phyloP scores from a whole-genome alignment of 2,113 vertebrate species.

The Malaclemys terrapin region DNA sequence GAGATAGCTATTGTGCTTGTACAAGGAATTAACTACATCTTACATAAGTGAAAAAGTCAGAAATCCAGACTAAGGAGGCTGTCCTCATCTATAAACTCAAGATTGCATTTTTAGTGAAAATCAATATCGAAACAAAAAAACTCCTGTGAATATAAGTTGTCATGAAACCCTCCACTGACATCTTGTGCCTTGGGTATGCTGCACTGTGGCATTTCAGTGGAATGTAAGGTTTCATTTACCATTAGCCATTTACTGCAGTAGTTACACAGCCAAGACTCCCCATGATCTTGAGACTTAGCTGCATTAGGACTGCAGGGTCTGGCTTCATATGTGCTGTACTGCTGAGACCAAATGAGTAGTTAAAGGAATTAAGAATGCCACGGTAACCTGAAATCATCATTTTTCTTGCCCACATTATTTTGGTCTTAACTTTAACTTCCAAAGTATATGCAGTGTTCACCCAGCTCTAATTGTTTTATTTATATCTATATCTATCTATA shows the following conservation, averaged over 20 bases:
- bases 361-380: neutral
- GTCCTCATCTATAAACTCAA: neutral
- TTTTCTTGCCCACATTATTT: neutral
- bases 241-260: neutral
- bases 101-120: neutral
- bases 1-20: neutral
- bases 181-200: neutral
- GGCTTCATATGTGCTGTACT: neutral
- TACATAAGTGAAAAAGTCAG: neutral
- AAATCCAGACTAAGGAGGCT: neutral
- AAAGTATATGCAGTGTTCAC: neutral
- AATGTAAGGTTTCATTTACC: constrained; percentile 12
- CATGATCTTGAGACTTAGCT: neutral
- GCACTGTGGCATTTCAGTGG: neutral
- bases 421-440: neutral
- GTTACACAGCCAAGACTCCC: neutral
- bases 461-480: neutral
- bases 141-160: neutral
- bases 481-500: neutral
- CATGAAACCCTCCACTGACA: fast-evolving
- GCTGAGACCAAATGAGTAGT: neutral
- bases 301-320: neutral
- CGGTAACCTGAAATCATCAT: neutral
- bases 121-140: neutral
- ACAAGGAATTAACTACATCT: neutral